phyloP scores from a whole-genome alignment of 1,140 invertebrate species.

The Papilio glaucus region DNA sequence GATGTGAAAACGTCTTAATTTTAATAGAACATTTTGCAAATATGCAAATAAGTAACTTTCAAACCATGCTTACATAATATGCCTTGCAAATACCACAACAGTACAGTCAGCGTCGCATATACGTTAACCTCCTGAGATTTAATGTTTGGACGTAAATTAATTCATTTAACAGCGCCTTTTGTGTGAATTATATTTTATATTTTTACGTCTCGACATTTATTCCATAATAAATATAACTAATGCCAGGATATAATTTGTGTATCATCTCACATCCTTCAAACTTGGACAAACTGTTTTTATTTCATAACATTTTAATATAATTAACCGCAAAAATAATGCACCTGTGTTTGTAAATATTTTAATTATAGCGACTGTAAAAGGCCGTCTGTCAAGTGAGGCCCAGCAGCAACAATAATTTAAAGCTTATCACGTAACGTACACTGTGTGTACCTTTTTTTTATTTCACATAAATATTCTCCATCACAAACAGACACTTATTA shows the following conservation, averaged over 20 bases:
- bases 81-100: background rate
- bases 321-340: conserved; percentile 76
- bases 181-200: background rate
- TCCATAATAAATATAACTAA: too few species aligned
- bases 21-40: conserved; percentile 8
- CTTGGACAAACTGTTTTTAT: conserved; percentile 30
- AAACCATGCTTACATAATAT: conserved; percentile 13
- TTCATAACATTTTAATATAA: conserved; percentile 51
- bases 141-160: background rate
- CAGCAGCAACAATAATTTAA: conserved; percentile 80
- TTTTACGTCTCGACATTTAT: background rate
- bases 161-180: background rate
- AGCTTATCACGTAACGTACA: conserved; percentile 75
- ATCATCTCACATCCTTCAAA: too few species aligned
- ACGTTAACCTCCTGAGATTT: background rate
- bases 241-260: too few species aligned
- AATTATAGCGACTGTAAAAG: conserved; percentile 62
- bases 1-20: conserved; percentile 31
- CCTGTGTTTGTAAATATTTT: conserved; percentile 60
- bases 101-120: background rate
- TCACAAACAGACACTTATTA: conserved; percentile 40
- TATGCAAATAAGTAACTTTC: conserved; percentile 22
- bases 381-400: conserved; percentile 49
- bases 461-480: conserved; percentile 34
- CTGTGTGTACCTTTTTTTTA: conserved; percentile 54